Conservation (phyloP, 2,888 invertebrate genomes). For the Carabus problematicus region DNA sequence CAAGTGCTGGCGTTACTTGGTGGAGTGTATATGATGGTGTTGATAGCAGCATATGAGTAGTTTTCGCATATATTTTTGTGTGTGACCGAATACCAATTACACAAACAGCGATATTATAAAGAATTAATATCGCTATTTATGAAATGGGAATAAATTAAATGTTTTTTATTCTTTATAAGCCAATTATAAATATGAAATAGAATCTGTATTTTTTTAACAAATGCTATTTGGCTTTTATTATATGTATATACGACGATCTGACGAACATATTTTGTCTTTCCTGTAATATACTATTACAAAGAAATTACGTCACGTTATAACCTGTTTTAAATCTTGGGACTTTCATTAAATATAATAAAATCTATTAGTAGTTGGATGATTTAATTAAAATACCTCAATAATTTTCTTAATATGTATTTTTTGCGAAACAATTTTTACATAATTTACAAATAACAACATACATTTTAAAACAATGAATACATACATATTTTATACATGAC, state of each 20-base stretch:
- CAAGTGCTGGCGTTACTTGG: slow-evolving; percentile 88
- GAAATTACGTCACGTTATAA: too few species aligned
- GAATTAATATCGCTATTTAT: too few species aligned
- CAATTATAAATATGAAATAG: slow-evolving; percentile 15
- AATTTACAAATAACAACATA: neutral
- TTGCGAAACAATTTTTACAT: slow-evolving; percentile 1
- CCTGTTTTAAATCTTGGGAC: too few species aligned
- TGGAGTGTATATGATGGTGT: slow-evolving; percentile 95
- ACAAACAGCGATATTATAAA: too few species aligned
- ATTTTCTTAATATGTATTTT: neutral
- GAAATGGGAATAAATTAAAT: neutral
- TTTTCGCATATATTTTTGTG: neutral
- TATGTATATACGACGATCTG: too few species aligned
- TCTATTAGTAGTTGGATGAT: neutral
- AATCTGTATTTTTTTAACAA: slow-evolving; percentile 30
- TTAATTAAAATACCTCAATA: neutral
- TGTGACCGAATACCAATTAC: neutral
- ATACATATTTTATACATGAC: slow-evolving; percentile 3
- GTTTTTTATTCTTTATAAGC: slow-evolving; percentile 13
- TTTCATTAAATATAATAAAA: too few species aligned
- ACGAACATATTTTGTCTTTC: too few species aligned
- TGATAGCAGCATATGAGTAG: slow-evolving; percentile 83
- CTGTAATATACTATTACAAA: too few species aligned
- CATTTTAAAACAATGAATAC: neutral
- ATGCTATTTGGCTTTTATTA: slow-evolving; percentile 10